phyloP scores from a whole-genome alignment of 2,113 vertebrate genomes.

The Pollachius pollachius region DNA sequence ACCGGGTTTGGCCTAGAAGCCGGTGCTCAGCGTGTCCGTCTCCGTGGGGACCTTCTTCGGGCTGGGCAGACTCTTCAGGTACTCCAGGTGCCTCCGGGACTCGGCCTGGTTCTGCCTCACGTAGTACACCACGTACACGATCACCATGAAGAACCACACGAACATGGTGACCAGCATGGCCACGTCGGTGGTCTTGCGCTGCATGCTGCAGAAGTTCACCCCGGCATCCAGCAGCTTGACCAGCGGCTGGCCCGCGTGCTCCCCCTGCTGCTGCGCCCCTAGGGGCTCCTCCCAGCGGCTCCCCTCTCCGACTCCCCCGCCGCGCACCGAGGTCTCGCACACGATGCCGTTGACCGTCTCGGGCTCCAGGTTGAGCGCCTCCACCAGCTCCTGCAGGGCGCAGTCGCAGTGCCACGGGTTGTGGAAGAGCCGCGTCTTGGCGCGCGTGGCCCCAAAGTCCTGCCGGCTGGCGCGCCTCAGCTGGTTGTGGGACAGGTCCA shows the following conservation, averaged over 20 bases:
- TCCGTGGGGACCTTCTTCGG: conserved; percentile 65
- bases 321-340: conserved; percentile 72
- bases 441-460: conserved; percentile 67
- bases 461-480: conserved; percentile 65
- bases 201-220: conserved; percentile 72
- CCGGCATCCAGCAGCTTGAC: conserved; percentile 71
- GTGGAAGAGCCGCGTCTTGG: conserved; percentile 73
- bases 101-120: conserved; percentile 76
- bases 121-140: conserved; percentile 74
- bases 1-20: conserved; percentile 42
- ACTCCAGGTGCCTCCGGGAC: conserved; percentile 70
- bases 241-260: conserved; percentile 67
- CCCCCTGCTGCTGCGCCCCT: conserved; percentile 39
- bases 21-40: conserved; percentile 65
- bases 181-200: conserved; percentile 68
- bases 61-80: conserved; percentile 76
- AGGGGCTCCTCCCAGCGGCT: conserved; percentile 72
- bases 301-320: conserved; percentile 65
- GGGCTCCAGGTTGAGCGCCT: conserved; percentile 70
- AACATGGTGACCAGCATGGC: conserved; percentile 79
- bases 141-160: conserved; percentile 76
- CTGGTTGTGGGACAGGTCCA: conserved; percentile 78
- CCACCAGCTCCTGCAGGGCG: conserved; percentile 75
- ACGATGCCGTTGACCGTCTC: conserved; percentile 73
- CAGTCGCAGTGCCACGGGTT: conserved; percentile 82